These are phyloP conservation scores for Cosmorhoe ocellata DNA, from an alignment of 2,888 invertebrate genomes.

Conservation along the genomic window DNA sequence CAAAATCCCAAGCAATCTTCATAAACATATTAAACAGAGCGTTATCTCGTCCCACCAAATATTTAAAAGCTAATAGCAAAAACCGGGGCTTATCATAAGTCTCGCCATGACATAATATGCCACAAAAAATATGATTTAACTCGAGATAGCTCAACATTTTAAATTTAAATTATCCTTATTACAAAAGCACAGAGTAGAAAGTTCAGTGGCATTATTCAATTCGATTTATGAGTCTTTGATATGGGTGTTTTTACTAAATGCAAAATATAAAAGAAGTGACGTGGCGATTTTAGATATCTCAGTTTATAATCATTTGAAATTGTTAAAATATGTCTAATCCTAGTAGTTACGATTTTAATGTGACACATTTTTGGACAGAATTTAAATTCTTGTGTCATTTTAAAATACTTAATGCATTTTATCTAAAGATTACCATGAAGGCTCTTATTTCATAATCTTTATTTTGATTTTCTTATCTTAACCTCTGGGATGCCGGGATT, in stretches of 20 bases:
- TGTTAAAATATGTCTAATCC: not conserved
- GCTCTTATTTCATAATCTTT: too few relatives aligned
- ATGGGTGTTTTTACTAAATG: conserved; percentile 29
- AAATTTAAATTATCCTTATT: conserved; percentile 7
- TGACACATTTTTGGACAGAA: too few relatives aligned
- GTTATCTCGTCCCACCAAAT: conserved; percentile 28
- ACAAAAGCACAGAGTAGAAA: conserved; percentile 12
- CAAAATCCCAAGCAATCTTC: not conserved
- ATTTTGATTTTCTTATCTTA: too few relatives aligned
- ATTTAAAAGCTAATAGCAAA: conserved; percentile 51
- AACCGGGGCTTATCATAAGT: conserved; percentile 48
- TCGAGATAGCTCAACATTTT: conserved; percentile 39
- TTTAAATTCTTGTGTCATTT: too few relatives aligned
- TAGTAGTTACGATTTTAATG: not conserved
- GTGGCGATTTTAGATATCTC: conserved; percentile 36
- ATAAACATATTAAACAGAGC: conserved; percentile 7
- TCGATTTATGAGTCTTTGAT: conserved; percentile 19
- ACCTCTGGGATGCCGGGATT: too few relatives aligned
- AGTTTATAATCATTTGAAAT: not conserved
- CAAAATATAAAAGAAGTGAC: conserved; percentile 38
- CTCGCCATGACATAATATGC: conserved; percentile 48
- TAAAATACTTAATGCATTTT: too few relatives aligned
- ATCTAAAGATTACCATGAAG: too few relatives aligned
- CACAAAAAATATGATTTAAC: conserved; percentile 49
- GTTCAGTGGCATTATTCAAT: not conserved